Conservation (phyloP, 2,113 vertebrate genomes). For the Chaetorhynchus papuensis region DNA sequence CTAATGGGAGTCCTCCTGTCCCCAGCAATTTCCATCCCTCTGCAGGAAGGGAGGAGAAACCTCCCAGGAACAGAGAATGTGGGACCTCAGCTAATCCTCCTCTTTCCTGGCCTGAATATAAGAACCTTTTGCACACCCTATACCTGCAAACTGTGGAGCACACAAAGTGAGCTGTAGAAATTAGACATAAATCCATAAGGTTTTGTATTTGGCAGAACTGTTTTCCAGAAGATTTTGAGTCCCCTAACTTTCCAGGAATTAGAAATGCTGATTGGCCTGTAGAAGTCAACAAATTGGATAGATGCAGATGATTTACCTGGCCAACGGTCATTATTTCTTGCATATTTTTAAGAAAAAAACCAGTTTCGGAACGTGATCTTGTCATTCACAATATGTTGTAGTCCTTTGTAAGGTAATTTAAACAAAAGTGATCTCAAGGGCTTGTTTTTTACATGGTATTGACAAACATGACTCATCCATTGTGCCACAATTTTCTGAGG, state of each 20-base stretch:
- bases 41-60: neutral
- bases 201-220: neutral
- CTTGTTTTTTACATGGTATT: neutral
- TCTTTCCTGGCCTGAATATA: neutral
- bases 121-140: neutral
- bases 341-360: neutral
- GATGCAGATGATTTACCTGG: neutral
- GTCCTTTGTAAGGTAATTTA: neutral
- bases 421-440: neutral
- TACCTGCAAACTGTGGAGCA: neutral
- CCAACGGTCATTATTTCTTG: neutral
- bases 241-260: neutral
- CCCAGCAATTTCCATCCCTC: neutral
- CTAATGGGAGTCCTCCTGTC: neutral
- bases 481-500: neutral
- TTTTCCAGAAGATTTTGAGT: neutral
- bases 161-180: neutral
- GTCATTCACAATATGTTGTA: neutral
- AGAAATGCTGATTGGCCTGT: neutral
- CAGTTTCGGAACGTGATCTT: neutral
- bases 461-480: neutral
- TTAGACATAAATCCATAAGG: neutral
- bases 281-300: neutral
- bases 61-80: neutral
- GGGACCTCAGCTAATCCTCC: neutral